Percentiles rank a stretch among this genome's conserved stretches.
phyloP scores from a whole-genome alignment of 1,140 invertebrate genomes.

The Bombus cullumanus region DNA sequence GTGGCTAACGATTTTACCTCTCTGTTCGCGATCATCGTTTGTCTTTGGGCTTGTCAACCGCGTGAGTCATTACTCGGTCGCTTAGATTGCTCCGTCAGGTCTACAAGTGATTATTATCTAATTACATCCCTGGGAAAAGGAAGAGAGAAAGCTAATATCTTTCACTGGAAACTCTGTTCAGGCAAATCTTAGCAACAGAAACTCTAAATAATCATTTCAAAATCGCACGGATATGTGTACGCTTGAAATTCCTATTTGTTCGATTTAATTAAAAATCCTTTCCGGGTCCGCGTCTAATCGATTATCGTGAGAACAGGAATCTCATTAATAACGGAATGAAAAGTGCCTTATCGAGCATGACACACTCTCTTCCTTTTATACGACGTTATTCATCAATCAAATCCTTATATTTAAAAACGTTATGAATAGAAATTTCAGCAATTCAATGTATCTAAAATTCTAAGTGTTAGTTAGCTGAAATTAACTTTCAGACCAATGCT shows the following conservation, averaged over 20 bases:
- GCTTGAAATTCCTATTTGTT: background rate
- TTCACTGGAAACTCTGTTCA: background rate
- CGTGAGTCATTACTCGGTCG: background rate
- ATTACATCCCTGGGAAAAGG: background rate
- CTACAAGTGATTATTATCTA: conserved; percentile 21
- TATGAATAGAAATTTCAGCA: no score
- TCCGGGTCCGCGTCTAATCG: background rate
- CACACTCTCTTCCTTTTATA: background rate
- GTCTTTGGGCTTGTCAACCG: conserved; percentile 8
- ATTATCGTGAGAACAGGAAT: background rate
- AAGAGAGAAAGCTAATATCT: background rate
- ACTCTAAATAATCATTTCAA: background rate
- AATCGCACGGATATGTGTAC: background rate
- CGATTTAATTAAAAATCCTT: conserved; percentile 8
- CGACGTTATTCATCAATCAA: background rate
- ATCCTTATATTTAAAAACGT: no score
- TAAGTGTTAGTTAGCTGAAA: no score
- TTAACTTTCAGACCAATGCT: no score
- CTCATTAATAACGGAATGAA: background rate
- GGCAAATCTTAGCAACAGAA: background rate
- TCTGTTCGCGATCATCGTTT: conserved; percentile 8
- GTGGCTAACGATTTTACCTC: conserved; percentile 19
- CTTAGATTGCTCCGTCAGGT: background rate
- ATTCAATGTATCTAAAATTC: no score
- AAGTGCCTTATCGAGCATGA: background rate